A percentile compares a stretch with the other conserved stretches of the same genome.
Conservation (phyloP, 2,888 invertebrate species). For the Eupithecia vulgata region DNA sequence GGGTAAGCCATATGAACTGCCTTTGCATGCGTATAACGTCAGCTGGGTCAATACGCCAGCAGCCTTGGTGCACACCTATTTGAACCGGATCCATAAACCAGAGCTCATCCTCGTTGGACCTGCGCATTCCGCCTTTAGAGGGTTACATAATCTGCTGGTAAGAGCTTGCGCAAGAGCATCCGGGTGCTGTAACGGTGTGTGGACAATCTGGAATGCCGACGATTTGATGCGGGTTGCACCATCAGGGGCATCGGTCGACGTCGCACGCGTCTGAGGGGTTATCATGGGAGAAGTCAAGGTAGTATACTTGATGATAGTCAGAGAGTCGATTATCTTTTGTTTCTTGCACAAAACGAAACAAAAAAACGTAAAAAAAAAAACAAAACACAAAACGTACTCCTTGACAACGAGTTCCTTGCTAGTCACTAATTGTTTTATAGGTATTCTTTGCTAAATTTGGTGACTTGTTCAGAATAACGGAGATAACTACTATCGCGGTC, state of each 20-base stretch:
- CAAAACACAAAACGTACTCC: no score
- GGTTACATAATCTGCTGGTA: conserved; percentile 68
- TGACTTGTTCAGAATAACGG: not conserved
- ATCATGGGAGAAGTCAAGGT: not conserved
- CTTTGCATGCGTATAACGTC: not conserved
- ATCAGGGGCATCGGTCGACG: conserved; percentile 50
- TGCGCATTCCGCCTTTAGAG: conserved; percentile 52
- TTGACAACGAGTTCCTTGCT: no score
- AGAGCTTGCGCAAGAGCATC: conserved; percentile 72
- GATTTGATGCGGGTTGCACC: conserved; percentile 77
- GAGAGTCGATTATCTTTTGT: not conserved
- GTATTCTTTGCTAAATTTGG: no score
- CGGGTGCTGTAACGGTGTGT: conserved; percentile 76
- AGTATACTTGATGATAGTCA: not conserved
- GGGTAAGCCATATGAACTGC: no score
- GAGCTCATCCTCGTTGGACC: not conserved
- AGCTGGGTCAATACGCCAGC: not conserved
- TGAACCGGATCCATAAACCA: conserved; percentile 7
- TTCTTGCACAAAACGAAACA: no score
- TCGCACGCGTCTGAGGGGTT: conserved; percentile 26
- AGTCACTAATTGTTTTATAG: no score
- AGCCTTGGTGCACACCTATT: not conserved
- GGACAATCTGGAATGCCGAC: conserved; percentile 77
- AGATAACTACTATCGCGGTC: not conserved
- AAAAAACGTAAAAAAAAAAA: no score